Conservation (phyloP, 2,113 vertebrate genomes). For the Struthidea cinerea region DNA sequence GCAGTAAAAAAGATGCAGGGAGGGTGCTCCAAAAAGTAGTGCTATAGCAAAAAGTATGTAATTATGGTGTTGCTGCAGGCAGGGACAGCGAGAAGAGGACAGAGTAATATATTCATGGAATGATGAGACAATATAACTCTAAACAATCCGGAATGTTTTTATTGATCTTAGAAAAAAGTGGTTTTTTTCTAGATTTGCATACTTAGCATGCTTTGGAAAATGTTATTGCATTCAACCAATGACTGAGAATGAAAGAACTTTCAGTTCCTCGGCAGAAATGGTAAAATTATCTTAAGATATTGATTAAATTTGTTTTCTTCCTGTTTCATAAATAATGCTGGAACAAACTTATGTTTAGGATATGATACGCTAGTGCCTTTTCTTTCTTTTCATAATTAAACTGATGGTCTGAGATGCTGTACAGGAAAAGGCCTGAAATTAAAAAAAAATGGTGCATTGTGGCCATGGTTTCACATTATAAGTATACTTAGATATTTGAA, state of each 20-base stretch:
- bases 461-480: neutral
- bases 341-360: neutral
- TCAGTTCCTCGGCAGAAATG: neutral
- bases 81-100: neutral
- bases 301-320: neutral
- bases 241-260: neutral
- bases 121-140: neutral
- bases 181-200: neutral
- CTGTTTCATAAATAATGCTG: neutral
- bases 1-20: neutral
- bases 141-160: neutral
- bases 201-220: neutral
- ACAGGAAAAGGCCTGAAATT: neutral
- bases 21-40: neutral
- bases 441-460: neutral
- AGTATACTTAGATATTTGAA: neutral
- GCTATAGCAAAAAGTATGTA: neutral
- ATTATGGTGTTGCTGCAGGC: neutral
- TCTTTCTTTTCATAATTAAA: constrained; percentile 3
- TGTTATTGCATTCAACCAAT: neutral
- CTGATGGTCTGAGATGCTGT: neutral
- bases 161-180: neutral
- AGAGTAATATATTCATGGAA: neutral
- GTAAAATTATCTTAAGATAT: neutral
- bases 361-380: neutral